phyloP scores from a whole-genome alignment of 2,797 vertebrate genomes.

The Melanotaenia maccullochi region DNA sequence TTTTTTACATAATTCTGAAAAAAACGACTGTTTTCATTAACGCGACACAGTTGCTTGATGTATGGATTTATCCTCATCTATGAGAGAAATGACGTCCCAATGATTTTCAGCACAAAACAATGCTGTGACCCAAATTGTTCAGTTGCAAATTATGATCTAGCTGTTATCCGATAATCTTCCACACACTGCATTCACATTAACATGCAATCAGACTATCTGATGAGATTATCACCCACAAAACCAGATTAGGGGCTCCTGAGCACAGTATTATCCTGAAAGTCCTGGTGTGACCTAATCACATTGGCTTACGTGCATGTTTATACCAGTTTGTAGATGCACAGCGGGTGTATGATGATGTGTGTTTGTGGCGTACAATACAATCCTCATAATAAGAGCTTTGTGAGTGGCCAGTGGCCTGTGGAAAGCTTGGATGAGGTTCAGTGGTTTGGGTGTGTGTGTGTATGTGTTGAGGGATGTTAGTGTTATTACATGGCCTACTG shows the following conservation, averaged over 20 bases:
- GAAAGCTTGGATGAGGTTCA: constrained; percentile 62
- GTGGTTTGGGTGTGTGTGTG: constrained; percentile 50
- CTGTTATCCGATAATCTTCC: constrained; percentile 71
- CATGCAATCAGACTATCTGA: constrained; percentile 74
- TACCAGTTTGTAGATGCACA: neutral
- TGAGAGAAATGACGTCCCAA: constrained; percentile 28
- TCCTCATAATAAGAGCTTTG: constrained; percentile 67
- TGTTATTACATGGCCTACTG: constrained; percentile 76
- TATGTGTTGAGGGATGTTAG: constrained; percentile 59
- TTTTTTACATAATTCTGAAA: constrained; percentile 10
- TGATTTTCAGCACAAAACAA: constrained; percentile 44
- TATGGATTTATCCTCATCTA: constrained; percentile 34
- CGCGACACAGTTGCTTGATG: constrained; percentile 32
- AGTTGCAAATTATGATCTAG: constrained; percentile 58
- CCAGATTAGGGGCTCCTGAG: constrained; percentile 67
- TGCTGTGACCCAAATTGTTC: constrained; percentile 61
- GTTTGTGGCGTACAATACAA: constrained; percentile 31
- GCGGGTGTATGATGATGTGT: constrained; percentile 13
- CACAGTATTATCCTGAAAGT: constrained; percentile 60
- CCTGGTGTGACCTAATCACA: constrained; percentile 49
- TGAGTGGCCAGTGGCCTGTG: constrained; percentile 63
- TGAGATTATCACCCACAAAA: constrained; percentile 70
- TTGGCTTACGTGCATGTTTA: constrained; percentile 29
- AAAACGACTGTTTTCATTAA: constrained; percentile 7
- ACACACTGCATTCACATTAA: constrained; percentile 59